Base-by-base conservation (phyloP, 1,140 invertebrate genomes). In the Heliconius hermathena region DNA sequence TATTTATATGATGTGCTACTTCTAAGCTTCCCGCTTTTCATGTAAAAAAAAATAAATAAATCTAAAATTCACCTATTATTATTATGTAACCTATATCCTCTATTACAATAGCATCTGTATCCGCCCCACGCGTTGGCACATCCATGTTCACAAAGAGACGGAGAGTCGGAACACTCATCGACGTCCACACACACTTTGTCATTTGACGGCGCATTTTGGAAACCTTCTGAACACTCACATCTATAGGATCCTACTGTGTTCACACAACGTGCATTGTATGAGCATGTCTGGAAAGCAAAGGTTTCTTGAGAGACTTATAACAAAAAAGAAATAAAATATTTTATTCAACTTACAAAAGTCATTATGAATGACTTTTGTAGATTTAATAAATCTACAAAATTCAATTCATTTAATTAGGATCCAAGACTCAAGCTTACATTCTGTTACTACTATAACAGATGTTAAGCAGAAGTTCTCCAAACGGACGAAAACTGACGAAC, bases 101-200 rank as follows among this genome's bases (percentile, higher is more conserved):
- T 84, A 11, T 96, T 95, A 87, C 98, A 99, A 6, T 95, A 94
- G 89, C 98, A 99, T 71, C 96, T 95, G 91, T 97, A 98, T 3
- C 97, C 96, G 2, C 98, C 98, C 97, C 97, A 98, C 5, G 96
- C 95, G 89, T 99, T 98, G 49, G 97, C 93, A 83, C 98, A 99
- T 33, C 94, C 96, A 70, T 99, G 98, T 82, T 98, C 96, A 86
- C 98, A 99, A 0, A 97, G 88, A 2, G 96, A 96, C 1, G 95
- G 94, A 1, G 93, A 95, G 76, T 95, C 93, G 11, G 90, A 74
- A 80, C 97, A 97, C 88, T 97, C 97, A 84, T 97, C 95, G 0
- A 97, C 90, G 82, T 97, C 97, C 36, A 95, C 93, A 82, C 97
- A 97, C 20, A 92, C 93, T 79, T 94, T 95, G n/a, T 94, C 92